These are phyloP conservation scores for Thaumetopoea pityocampa DNA, from an alignment of 1,140 invertebrate species.

Conservation along the genomic window DNA sequence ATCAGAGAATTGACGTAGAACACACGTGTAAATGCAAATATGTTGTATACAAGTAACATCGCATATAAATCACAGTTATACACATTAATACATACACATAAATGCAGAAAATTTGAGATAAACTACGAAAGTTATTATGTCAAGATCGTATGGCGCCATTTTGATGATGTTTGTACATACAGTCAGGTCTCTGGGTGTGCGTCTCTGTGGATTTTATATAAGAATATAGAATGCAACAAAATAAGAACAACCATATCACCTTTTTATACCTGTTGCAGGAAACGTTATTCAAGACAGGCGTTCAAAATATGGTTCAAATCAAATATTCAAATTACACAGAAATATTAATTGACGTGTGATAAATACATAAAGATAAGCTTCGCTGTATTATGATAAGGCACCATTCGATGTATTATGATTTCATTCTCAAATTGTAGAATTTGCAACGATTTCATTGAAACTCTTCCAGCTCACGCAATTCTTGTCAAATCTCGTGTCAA, in stretches of 20 bases:
- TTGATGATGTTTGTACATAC: constrained; percentile 1
- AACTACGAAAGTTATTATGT: constrained; percentile 3
- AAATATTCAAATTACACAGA: too few relatives aligned
- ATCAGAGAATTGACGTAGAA: constrained; percentile 30
- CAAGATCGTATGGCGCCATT: constrained; percentile 6
- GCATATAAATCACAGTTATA: constrained; percentile 15
- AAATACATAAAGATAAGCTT: too few relatives aligned
- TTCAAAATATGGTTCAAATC: too few relatives aligned
- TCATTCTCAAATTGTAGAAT: too few relatives aligned
- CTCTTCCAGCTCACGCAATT: too few relatives aligned
- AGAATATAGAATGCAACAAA: constrained; percentile 16
- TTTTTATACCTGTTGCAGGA: too few relatives aligned
- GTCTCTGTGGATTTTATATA: constrained; percentile 18
- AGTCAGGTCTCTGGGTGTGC: constrained; percentile 14
- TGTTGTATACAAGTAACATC: constrained; percentile 25
- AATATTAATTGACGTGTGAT: too few relatives aligned
- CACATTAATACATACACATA: neutral
- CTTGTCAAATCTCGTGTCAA: too few relatives aligned
- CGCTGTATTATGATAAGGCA: too few relatives aligned
- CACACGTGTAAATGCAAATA: constrained; percentile 28
- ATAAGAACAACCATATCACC: constrained; percentile 14
- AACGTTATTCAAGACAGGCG: too few relatives aligned
- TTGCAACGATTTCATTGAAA: too few relatives aligned
- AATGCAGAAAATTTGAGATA: constrained; percentile 1
- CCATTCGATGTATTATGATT: too few relatives aligned